Evolutionary conservation across 2,888 invertebrate genomes (phyloP), one percentile per base, ranked within the genome.

Genomic region (Meiosimyza platycephala): DNA sequence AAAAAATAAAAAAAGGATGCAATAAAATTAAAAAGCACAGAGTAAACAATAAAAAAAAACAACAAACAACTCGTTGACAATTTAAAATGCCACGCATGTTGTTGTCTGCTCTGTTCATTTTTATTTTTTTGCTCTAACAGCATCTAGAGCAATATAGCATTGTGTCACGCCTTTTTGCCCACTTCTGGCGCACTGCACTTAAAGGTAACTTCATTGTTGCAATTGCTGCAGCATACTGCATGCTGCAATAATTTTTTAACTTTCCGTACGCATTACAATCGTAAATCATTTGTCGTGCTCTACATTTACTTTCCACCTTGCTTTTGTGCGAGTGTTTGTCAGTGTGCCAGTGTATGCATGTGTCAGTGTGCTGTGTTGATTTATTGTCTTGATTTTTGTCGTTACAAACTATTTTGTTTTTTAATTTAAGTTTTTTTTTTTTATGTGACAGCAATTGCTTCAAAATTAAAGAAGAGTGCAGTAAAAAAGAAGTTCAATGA

Each of bases 251-350:
- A 64, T 71, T 71, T 40, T 40, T 71, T 33, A 57, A 64, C 64
- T 71, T 71, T 48, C 64, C 55, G 69, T 62, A 69, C 62, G 69
- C 69, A 64, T 71, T 33, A 50, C 57, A 71, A 64, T 64, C 71
- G 64, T 71, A 71, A 71, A 71, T 71, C 71, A 71, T 71, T 71
- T 71, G 54, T 55, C 55, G 63, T 57, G 48, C 50, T 64, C 52
- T 50, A 62, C 55, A 71, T 60, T 71, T 63, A 40, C 40, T 71
- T 50, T n/a, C 22, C 11, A n/a, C 33, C 55, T 64, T 63, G 63
- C 15, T 1, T 22, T 15, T 64, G 18, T 50, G 22, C 51, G n/a
- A 12, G 50, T 48, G 22, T 51, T 9, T 22, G 15, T 16, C 12
- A 13, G 51, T 47, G 11, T 47, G 57, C 33, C 47, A 7, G 62